Percentiles rank a stretch among this genome's conserved stretches.
These are phyloP conservation scores for Netelia inedita DNA, from an alignment of 2,888 invertebrate species.

Conservation along the genomic window DNA sequence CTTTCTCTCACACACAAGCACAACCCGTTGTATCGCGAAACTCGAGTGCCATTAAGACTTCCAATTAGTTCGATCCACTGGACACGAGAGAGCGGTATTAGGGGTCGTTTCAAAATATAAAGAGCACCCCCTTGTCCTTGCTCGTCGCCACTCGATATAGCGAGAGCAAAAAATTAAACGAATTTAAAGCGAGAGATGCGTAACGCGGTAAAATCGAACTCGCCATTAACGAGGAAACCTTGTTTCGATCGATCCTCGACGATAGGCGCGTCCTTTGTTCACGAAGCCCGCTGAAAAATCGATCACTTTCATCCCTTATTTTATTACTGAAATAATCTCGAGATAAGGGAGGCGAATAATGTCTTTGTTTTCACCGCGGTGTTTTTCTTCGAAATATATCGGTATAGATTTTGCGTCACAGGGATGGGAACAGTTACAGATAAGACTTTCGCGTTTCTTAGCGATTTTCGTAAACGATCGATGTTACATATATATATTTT, in stretches of 20 bases:
- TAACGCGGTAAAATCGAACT: slow-evolving; percentile 56
- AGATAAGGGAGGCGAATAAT: slow-evolving; percentile 82
- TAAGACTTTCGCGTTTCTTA: slow-evolving; percentile 48
- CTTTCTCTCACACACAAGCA: slow-evolving; percentile 6
- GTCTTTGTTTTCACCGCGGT: slow-evolving; percentile 84
- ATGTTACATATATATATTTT: background rate
- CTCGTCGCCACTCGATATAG: slow-evolving; percentile 42
- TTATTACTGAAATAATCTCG: slow-evolving; percentile 78
- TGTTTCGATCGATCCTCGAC: slow-evolving; percentile 72
- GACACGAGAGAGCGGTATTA: slow-evolving; percentile 22
- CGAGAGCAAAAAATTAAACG: slow-evolving; percentile 44
- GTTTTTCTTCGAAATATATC: slow-evolving; percentile 62
- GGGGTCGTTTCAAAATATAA: slow-evolving; percentile 25
- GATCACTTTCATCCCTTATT: slow-evolving; percentile 83
- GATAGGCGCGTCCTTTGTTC: slow-evolving; percentile 58
- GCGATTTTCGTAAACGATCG: slow-evolving; percentile 25
- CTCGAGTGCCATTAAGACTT: slow-evolving; percentile 81
- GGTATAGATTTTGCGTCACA: background rate
- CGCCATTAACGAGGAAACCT: slow-evolving; percentile 67
- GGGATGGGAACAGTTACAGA: slow-evolving; percentile 30
- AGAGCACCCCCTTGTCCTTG: slow-evolving; percentile 6
- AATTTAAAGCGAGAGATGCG: slow-evolving; percentile 39
- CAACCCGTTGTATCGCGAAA: slow-evolving; percentile 75
- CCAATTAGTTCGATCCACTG: slow-evolving; percentile 77
- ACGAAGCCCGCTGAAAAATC: slow-evolving; percentile 70